These are phyloP conservation scores for Astropecten irregularis DNA, from an alignment of 53 echinoderm and acorn worm species.

Conservation along the genomic window DNA sequence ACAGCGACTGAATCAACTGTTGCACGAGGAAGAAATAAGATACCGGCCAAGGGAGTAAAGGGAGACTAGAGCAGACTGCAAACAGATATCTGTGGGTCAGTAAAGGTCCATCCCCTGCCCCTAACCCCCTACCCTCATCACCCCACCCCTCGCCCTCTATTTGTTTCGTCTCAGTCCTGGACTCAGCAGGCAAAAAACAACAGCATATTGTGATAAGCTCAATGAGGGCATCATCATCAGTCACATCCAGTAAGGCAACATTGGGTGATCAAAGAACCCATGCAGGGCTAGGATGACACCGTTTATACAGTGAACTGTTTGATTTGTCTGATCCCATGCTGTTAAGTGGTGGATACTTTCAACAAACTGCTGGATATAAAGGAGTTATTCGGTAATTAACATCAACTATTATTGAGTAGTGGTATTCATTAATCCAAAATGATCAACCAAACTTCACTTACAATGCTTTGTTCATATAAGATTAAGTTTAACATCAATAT, in stretches of 20 bases:
- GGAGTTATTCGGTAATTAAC: neutral
- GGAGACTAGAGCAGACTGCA: no score
- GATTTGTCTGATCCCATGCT: neutral
- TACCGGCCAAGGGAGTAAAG: no score
- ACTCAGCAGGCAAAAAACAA: neutral
- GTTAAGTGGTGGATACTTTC: neutral
- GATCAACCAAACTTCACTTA: no score
- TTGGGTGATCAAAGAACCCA: neutral
- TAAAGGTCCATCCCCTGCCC: no score
- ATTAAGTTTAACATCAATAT: no score
- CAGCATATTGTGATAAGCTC: slow-evolving; percentile 27
- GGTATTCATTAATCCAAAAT: neutral
- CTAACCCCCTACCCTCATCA: neutral
- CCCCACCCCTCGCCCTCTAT: slow-evolving; percentile 11
- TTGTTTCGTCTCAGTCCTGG: slow-evolving; percentile 22
- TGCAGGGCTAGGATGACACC: slow-evolving; percentile 1
- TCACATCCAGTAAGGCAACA: slow-evolving; percentile 28
- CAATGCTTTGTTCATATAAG: neutral
- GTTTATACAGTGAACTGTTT: neutral
- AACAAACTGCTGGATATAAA: neutral
- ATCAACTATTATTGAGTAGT: neutral
- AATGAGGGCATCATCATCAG: slow-evolving; percentile 2
- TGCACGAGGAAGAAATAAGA: no score
- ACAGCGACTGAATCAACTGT: no score
- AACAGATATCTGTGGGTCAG: no score